These are phyloP conservation scores for Sarcoramphus papa DNA, from an alignment of 2,797 vertebrate species.

Conservation along the genomic window DNA sequence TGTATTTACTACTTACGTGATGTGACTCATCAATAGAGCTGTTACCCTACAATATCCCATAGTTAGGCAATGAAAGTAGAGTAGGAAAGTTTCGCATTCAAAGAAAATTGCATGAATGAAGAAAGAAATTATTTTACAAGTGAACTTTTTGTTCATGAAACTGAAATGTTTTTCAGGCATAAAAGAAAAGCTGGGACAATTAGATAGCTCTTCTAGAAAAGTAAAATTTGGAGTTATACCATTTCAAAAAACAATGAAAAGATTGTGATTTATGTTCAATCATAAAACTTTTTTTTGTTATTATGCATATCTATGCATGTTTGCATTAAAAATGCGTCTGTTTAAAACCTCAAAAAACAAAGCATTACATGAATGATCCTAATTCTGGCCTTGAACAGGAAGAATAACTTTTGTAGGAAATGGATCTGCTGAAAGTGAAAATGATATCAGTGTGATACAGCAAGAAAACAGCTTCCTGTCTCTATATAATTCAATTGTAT, in stretches of 20 bases:
- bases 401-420: not conserved
- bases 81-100: not conserved
- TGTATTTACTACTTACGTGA: not conserved
- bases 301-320: not conserved
- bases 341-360: not conserved
- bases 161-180: not conserved
- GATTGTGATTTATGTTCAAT: not conserved
- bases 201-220: not conserved
- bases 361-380: not conserved
- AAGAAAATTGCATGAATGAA: not conserved
- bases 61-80: not conserved
- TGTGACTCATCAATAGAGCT: not conserved
- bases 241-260: not conserved
- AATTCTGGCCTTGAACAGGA: not conserved
- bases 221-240: not conserved
- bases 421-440: not conserved
- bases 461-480: not conserved
- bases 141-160: not conserved
- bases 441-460: accelerated
- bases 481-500: not conserved
- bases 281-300: not conserved
- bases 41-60: not conserved
- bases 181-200: not conserved
- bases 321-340: not conserved
- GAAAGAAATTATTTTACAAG: not conserved